Evolutionary conservation across 1,140 invertebrate genomes (phyloP).

Genomic region (Ridgeia piscesae): DNA sequence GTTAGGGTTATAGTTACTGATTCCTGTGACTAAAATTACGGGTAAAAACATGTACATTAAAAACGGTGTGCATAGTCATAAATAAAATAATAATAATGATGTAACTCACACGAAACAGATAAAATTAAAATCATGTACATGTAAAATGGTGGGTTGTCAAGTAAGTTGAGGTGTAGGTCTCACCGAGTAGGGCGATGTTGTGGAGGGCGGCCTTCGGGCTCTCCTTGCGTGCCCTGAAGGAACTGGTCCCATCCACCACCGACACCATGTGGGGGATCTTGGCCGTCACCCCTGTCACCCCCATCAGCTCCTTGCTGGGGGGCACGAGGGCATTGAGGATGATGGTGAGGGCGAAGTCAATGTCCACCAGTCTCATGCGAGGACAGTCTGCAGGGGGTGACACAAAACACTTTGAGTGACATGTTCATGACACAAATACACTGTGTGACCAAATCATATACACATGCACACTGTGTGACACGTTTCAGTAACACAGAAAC

Average conservation of each 20-base stretch:
- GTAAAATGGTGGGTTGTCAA: no score
- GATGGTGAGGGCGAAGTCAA: constrained; percentile 85
- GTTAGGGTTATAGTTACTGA: no score
- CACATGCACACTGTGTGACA: no score
- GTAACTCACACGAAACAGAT: no score
- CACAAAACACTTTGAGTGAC: no score
- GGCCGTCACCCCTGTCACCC: background rate
- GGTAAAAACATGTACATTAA: no score
- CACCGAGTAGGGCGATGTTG: constrained; percentile 83
- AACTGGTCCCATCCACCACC: background rate
- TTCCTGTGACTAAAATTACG: no score
- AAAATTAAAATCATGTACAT: no score
- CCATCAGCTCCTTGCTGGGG: constrained; percentile 39
- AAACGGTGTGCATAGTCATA: no score
- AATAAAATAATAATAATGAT: no score
- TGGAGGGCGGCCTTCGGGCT: constrained; percentile 42
- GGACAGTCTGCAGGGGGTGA: constrained; percentile 73
- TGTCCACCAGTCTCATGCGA: constrained; percentile 82
- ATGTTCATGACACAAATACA: background rate
- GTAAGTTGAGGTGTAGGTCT: background rate
- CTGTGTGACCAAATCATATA: background rate
- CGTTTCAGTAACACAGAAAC: no score
- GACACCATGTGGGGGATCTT: constrained; percentile 11
- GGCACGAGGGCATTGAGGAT: constrained; percentile 87
- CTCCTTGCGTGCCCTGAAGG: constrained; percentile 31